Percentiles rank a stretch among this genome's conserved stretches.
Evolutionary conservation across 2,888 invertebrate genomes (phyloP).

Genomic region (Volucella bombylans): DNA sequence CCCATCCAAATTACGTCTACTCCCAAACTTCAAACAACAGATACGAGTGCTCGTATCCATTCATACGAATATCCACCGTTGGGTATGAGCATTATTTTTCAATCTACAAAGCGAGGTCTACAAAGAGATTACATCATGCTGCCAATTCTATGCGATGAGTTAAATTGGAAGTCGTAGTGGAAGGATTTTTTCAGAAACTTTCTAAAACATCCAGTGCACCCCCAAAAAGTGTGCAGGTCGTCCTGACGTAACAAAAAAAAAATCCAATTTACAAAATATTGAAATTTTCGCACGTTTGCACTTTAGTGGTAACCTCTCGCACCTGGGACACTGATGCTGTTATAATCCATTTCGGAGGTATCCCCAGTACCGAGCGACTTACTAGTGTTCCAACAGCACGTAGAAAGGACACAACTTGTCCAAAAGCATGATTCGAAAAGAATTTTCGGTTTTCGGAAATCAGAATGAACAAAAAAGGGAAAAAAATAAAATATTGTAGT

Average conservation of each 20-base stretch:
- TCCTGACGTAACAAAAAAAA: slow-evolving; percentile 4
- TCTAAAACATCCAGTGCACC: not conserved
- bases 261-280: slow-evolving; percentile 71
- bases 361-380: slow-evolving; percentile 2
- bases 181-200: slow-evolving; percentile 36
- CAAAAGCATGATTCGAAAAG: slow-evolving; percentile 48
- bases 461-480: slow-evolving; percentile 16
- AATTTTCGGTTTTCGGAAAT: slow-evolving; percentile 54
- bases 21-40: slow-evolving; percentile 26
- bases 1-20: slow-evolving; percentile 48
- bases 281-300: slow-evolving; percentile 74
- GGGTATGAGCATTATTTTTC: slow-evolving; percentile 65
- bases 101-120: slow-evolving; percentile 54
- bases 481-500: not conserved
- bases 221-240: slow-evolving; percentile 13
- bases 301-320: slow-evolving; percentile 71
- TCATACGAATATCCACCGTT: too few relatives aligned
- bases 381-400: slow-evolving; percentile 47
- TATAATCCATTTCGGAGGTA: slow-evolving; percentile 52
- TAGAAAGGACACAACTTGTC: slow-evolving; percentile 68
- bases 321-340: slow-evolving; percentile 70
- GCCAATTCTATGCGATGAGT: not conserved
- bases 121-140: slow-evolving; percentile 47
- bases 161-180: not conserved
- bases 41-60: slow-evolving; percentile 15